Conservation (phyloP, 2,797 vertebrate genomes). For the Syngnathus rostellatus region DNA sequence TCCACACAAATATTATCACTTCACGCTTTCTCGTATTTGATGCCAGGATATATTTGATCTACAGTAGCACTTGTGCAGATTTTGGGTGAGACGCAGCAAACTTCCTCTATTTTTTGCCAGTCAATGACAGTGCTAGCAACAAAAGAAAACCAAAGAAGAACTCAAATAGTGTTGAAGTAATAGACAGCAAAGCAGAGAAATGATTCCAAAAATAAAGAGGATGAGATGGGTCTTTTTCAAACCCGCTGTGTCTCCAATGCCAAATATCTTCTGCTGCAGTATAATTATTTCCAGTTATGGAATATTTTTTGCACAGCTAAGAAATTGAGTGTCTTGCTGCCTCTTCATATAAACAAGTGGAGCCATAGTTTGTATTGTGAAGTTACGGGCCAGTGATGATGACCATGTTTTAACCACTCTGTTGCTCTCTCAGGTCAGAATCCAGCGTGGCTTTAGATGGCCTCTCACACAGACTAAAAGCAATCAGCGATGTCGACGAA, state of each 20-base stretch:
- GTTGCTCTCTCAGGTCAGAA: slow-evolving; percentile 63
- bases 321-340: slow-evolving; percentile 15
- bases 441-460: slow-evolving; percentile 68
- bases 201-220: neutral
- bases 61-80: neutral
- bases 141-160: slow-evolving; percentile 23
- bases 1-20: neutral
- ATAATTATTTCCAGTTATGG: slow-evolving; percentile 37
- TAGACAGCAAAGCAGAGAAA: slow-evolving; percentile 19
- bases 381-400: neutral
- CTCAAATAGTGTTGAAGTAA: slow-evolving; percentile 26
- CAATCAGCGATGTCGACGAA: slow-evolving; percentile 81
- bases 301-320: slow-evolving; percentile 19
- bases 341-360: slow-evolving; percentile 11
- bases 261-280: slow-evolving; percentile 13
- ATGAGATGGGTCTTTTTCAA: slow-evolving; percentile 17
- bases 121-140: slow-evolving; percentile 14
- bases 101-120: neutral
- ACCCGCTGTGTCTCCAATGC: slow-evolving; percentile 15
- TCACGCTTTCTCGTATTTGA: neutral
- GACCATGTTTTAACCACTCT: neutral
- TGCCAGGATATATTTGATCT: neutral
- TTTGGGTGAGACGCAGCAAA: neutral
- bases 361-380: slow-evolving; percentile 8
- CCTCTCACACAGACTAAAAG: slow-evolving; percentile 75